Evolutionary conservation across 1,140 invertebrate genomes (phyloP), one percentile per base, ranked within the genome.

Genomic region (Cheumatopsyche charites): DNA sequence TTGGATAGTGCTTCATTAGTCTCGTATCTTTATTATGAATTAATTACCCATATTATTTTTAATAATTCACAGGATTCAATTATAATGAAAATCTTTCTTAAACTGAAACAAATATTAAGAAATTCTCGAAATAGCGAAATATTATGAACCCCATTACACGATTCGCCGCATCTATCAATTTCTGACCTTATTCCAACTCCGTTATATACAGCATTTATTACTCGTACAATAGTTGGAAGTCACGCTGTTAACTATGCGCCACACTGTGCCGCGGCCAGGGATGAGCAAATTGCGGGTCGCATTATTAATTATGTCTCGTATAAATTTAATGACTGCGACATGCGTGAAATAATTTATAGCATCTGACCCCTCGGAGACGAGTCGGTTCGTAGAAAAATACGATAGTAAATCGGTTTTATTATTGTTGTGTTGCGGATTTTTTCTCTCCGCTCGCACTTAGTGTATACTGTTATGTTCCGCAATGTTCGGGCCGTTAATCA

Each of bases 81-180:
- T n/a, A n/a, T n/a, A n/a, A n/a, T n/a, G n/a, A n/a, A n/a, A n/a
- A n/a, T n/a, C n/a, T n/a, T n/a, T n/a, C n/a, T n/a, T 49, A 49
- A 49, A 49, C 19, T 3, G 4, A 5, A 49, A 49, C 4, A 21
- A 15, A 5, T 49, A 3, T 3, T 13, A 3, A 49, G 47, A 5
- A 49, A 49, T 36, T 36, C 29, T 36, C 29, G 29, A 36, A 36
- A n/a, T n/a, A 4, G 29, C 9, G 29, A 3, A 36, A 3, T 3
- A 36, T 36, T 36, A 36, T 9, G 29, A 36, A n/a, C n/a, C n/a
- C 29, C 29, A 58, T 58, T 25, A 58, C n/a, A 58, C 55, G 23
- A 52, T 52, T 52, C 49, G 23, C 49, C 15, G 49, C 55, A 58
- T 58, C 55, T 58, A 58, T 58, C 55, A 58, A 58, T 58, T 58